Conservation (phyloP, 2,113 vertebrate genomes). For the Osmerus mordax region DNA sequence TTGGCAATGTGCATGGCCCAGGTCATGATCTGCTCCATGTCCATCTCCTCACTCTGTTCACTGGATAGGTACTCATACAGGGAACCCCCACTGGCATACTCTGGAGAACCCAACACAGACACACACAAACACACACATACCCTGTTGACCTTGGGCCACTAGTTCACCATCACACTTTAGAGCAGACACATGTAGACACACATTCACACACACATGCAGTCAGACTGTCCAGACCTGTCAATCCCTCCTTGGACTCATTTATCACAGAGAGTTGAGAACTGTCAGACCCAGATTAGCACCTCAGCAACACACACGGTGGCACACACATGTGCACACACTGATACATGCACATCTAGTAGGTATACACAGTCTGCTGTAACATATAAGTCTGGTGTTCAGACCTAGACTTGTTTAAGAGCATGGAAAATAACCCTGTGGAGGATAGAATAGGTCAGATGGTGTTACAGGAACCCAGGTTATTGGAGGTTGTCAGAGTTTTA, state of each 20-base stretch:
- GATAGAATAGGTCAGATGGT: no score
- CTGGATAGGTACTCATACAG: conserved; percentile 97
- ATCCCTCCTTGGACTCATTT: conserved; percentile 22
- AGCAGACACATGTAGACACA: background rate
- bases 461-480: background rate
- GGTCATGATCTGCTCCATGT: conserved; percentile 96
- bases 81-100: conserved; percentile 91
- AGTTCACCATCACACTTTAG: conserved; percentile 11
- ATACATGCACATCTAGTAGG: background rate
- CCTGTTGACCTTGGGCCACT: conserved; percentile 20
- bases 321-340: conserved; percentile 14
- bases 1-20: conserved; percentile 97
- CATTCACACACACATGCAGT: background rate
- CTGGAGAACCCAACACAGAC: conserved; percentile 60
- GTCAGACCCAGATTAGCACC: conserved; percentile 25
- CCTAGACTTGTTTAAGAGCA: no score
- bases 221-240: conserved; percentile 12
- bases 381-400: no score
- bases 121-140: conserved; percentile 1
- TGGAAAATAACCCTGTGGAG: no score
- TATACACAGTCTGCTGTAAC: background rate
- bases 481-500: conserved; percentile 20
- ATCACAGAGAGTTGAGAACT: conserved; percentile 15
- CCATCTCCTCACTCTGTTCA: conserved; percentile 95
- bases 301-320: background rate